Conservation (phyloP, 2,113 vertebrate species). For the Phalacrocorax carbo region DNA sequence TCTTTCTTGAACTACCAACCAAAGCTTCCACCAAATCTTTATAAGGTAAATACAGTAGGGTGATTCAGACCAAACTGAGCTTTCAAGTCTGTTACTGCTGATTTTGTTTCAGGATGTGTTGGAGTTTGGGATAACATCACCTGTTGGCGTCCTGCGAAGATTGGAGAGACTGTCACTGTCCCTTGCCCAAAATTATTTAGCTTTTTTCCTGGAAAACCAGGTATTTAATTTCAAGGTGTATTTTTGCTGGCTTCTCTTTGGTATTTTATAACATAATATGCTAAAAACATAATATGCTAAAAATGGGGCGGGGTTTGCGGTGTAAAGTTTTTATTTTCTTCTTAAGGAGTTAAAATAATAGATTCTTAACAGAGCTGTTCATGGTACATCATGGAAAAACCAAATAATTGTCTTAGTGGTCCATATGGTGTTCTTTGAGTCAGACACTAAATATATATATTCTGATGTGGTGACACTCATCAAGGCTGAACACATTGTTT, state of each 20-base stretch:
- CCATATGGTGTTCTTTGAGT: neutral
- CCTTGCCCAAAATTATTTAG: conserved; percentile 78
- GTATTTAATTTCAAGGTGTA: conserved; percentile 58
- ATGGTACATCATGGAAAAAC: neutral
- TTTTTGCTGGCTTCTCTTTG: neutral
- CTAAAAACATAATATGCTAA: neutral
- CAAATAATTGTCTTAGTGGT: neutral
- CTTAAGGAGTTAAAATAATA: neutral
- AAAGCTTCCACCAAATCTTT: neutral
- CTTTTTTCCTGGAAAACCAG: conserved; percentile 69
- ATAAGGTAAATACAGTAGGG: neutral
- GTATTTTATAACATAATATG: neutral
- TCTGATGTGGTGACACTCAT: neutral
- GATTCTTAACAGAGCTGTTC: neutral
- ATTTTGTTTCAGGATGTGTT: conserved; percentile 69
- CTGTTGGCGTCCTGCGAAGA: conserved; percentile 77
- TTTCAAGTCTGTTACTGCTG: neutral
- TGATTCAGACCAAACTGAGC: neutral
- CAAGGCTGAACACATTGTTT: neutral
- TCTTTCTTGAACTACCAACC: neutral
- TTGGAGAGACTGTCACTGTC: conserved; percentile 81
- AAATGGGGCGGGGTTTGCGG: neutral
- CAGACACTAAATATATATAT: neutral
- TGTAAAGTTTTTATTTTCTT: neutral
- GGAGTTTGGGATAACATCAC: conserved; percentile 84